Evolutionary conservation across 2,888 invertebrate genomes (phyloP).

Genomic region (Ochropleura leucogaster): DNA sequence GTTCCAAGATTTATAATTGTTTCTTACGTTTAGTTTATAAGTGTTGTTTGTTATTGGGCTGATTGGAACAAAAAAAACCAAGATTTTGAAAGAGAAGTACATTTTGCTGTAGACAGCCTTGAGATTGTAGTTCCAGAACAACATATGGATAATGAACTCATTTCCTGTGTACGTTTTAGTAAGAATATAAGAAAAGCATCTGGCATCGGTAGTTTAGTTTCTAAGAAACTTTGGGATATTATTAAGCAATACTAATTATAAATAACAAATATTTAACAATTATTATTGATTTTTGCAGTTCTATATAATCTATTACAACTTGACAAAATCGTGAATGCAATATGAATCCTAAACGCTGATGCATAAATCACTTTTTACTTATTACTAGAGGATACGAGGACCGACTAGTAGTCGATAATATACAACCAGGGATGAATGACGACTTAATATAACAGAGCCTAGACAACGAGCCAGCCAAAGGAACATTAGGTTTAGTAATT

Average conservation of each 20-base stretch:
- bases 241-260: not conserved
- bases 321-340: not conserved
- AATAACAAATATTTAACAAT: not conserved
- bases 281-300: not conserved
- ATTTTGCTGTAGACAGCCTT: not conserved
- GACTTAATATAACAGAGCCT: constrained; percentile 15
- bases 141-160: constrained; percentile 2
- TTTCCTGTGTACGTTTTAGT: constrained; percentile 20
- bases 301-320: not conserved
- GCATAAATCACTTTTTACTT: constrained; percentile 2
- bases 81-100: not conserved
- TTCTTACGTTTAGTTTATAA: not conserved
- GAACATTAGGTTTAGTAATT: not conserved
- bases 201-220: not conserved
- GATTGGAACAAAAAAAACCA: not conserved
- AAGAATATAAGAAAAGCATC: constrained; percentile 16
- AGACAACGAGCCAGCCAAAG: constrained; percentile 22
- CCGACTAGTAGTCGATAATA: constrained; percentile 24
- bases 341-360: not conserved
- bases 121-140: not conserved
- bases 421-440: constrained; percentile 23
- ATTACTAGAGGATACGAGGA: constrained; percentile 20
- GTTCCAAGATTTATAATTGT: constrained; percentile 20
- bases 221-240: not conserved
- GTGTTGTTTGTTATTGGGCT: constrained; percentile 4